Evolutionary conservation across 2,888 invertebrate genomes (phyloP), one percentile per base, ranked within the genome.

Genomic region (Phlogophora meticulosa): DNA sequence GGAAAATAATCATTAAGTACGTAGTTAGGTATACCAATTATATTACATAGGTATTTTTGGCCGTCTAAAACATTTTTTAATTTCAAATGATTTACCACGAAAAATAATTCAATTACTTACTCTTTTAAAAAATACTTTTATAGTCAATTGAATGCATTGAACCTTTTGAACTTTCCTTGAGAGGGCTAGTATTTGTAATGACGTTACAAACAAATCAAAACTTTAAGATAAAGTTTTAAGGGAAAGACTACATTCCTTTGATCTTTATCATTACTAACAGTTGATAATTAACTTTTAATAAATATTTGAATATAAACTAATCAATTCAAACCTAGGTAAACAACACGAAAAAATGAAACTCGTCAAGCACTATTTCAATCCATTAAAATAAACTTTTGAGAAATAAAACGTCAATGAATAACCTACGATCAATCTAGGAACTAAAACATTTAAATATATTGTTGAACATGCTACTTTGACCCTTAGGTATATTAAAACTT

Each of bases 381-480:
- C 53, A 65, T 73, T 65, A 56, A 79, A 72, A 73, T 61, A 13
- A 74, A 76, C 48, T 55, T 57, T 48, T 66, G 58, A 72, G 48
- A 49, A 76, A 49, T 15, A 24, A 67, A 58, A 68, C 49, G 65
- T 76, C 61, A 66, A 80, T 76, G 43, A 57, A 71, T 53, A 46
- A 57, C 74, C 71, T 81, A 84, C 76, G 57, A 43, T 65, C 71
- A 80, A 65, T 78, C 87, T 91, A 89, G 84, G 61, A 68, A 80
- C 87, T 86, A 88, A 76, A 86, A 86, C 85, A 87, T 85, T 82
- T 65, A 83, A 71, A 53, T 22, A 17, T 64, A 76, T 75, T 51
- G 79, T 63, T 79, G 69, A 83, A 83, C 92, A 92, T 92, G 92
- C 92, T 85, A 76, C 71, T 78, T 83, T 56, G 59, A 76, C 71